Evolutionary conservation across 1,140 invertebrate genomes (phyloP).

Genomic region (Drosophila pandora): DNA sequence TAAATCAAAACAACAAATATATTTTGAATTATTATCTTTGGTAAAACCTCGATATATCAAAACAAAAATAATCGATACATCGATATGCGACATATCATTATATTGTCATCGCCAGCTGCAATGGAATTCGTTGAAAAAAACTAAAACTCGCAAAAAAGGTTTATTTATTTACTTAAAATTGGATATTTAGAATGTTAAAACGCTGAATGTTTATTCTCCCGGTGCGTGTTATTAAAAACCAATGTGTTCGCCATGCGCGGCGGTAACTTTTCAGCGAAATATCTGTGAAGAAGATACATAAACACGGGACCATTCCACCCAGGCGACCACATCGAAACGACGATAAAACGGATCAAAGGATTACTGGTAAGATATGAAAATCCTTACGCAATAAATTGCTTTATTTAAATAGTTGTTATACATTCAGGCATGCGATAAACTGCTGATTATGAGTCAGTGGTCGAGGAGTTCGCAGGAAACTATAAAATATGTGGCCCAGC

Average conservation of each 20-base stretch:
- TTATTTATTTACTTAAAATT: slow-evolving; percentile 32
- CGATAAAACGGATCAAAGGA: not conserved
- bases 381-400: not conserved
- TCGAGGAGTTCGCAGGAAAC: slow-evolving; percentile 9
- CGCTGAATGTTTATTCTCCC: slow-evolving; percentile 5
- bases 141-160: slow-evolving; percentile 21
- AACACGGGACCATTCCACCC: slow-evolving; percentile 18
- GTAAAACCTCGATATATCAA: not conserved
- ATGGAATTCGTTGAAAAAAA: slow-evolving; percentile 34
- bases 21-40: not conserved
- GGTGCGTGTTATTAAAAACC: not conserved
- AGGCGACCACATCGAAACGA: not conserved
- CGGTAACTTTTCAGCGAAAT: slow-evolving; percentile 7
- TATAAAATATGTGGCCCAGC: slow-evolving; percentile 38
- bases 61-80: not conserved
- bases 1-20: not conserved
- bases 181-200: not conserved
- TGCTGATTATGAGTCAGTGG: slow-evolving; percentile 41
- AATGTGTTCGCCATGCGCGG: not conserved
- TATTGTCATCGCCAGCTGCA: not conserved
- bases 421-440: slow-evolving; percentile 26
- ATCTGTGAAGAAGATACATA: slow-evolving; percentile 41
- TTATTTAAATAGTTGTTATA: not conserved
- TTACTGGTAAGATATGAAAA: not conserved
- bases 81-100: not conserved